phyloP scores from a whole-genome alignment of 2,888 invertebrate genomes.

The Sphaeridia pumilis region DNA sequence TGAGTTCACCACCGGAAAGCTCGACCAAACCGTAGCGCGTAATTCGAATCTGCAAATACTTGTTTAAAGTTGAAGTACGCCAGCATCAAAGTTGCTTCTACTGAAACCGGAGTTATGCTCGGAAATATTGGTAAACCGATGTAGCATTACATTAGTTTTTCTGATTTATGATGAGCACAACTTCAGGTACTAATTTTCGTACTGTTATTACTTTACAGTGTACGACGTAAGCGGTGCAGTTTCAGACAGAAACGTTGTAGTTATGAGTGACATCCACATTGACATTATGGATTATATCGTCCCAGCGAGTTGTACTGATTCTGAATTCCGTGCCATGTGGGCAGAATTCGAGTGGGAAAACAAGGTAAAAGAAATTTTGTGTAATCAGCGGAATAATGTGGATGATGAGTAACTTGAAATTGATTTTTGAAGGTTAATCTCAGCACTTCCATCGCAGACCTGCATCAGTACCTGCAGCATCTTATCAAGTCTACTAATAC shows the following conservation, averaged over 20 bases:
- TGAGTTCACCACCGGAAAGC: too few species aligned
- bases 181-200: too few species aligned
- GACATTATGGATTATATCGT: slow-evolving; percentile 99
- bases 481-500: slow-evolving; percentile 89
- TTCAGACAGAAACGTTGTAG: slow-evolving; percentile 91
- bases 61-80: too few species aligned
- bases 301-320: slow-evolving; percentile 84
- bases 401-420: not conserved
- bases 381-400: too few species aligned
- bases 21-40: too few species aligned
- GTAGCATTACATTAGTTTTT: not conserved
- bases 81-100: slow-evolving; percentile 97
- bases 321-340: slow-evolving; percentile 99
- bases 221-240: slow-evolving; percentile 91
- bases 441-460: slow-evolving; percentile 81
- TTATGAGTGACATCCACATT: slow-evolving; percentile 97
- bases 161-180: not conserved
- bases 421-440: slow-evolving; percentile 48
- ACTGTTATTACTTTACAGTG: slow-evolving; percentile 55
- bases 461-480: slow-evolving; percentile 85
- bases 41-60: too few species aligned
- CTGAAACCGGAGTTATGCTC: slow-evolving; percentile 99
- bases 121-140: slow-evolving; percentile 74
- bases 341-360: slow-evolving; percentile 99
- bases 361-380: slow-evolving; percentile 52